These are phyloP conservation scores for Lutjanus argentimaculatus DNA, from an alignment of 2,797 vertebrate species.

Conservation along the genomic window DNA sequence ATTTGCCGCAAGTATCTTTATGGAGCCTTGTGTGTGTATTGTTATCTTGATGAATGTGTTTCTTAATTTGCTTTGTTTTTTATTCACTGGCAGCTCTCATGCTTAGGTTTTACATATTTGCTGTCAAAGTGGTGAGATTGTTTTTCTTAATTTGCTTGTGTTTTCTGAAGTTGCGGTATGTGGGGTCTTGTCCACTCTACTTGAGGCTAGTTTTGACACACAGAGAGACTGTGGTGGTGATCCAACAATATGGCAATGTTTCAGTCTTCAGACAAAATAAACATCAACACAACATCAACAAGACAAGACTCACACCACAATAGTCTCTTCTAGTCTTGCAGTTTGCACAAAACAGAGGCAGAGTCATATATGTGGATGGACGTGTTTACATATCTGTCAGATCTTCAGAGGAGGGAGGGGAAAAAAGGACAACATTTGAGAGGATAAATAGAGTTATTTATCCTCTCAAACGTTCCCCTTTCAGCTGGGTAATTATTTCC, in stretches of 20 bases:
- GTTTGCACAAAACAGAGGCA: not conserved
- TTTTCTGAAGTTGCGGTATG: not conserved
- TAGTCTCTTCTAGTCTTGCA: not conserved
- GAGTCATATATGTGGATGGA: not conserved
- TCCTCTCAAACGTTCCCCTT: constrained; percentile 48
- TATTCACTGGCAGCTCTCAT: not conserved
- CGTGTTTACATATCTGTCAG: constrained; percentile 8
- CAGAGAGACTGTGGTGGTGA: not conserved
- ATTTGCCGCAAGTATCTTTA: too few species aligned
- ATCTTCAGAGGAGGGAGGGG: not conserved
- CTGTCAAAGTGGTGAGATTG: too few species aligned
- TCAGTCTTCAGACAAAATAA: not conserved
- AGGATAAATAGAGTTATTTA: constrained; percentile 7
- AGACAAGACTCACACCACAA: too few species aligned
- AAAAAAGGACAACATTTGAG: not conserved
- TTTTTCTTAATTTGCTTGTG: not conserved
- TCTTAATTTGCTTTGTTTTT: not conserved
- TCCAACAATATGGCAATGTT: not conserved
- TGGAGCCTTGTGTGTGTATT: too few species aligned
- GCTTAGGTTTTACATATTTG: too few species aligned
- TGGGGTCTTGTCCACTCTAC: not conserved
- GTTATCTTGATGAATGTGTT: not conserved
- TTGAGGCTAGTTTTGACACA: not conserved
- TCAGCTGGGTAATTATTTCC: constrained; percentile 57
- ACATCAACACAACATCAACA: not conserved